phyloP scores from a whole-genome alignment of 2,797 vertebrate genomes.

The Catamblyrhynchus diadema region DNA sequence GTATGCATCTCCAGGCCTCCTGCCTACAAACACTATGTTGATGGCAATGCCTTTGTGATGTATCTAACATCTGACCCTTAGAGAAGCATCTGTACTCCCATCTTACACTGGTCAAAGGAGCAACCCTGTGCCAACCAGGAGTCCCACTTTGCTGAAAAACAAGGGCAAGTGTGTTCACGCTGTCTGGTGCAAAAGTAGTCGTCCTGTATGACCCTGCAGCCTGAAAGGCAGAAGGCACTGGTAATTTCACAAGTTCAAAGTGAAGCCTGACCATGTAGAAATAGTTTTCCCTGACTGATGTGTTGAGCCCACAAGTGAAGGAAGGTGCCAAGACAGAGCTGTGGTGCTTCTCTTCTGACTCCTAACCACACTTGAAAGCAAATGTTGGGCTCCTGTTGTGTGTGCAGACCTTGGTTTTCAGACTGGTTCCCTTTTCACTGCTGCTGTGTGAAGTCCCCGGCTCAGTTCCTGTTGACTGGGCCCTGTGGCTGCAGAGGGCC shows the following conservation, averaged over 20 bases:
- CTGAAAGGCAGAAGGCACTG: neutral
- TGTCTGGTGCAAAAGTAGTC: neutral
- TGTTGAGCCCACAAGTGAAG: neutral
- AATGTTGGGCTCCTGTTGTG: neutral
- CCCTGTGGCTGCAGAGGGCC: constrained; percentile 45
- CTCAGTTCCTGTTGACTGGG: constrained; percentile 73
- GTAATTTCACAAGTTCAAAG: neutral
- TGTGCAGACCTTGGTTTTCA: neutral
- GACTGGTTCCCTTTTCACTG: constrained; percentile 10
- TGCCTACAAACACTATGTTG: neutral
- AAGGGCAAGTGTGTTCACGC: neutral
- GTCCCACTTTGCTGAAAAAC: neutral
- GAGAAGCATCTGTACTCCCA: neutral
- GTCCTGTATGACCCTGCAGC: neutral
- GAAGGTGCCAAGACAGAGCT: neutral
- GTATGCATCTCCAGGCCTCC: neutral
- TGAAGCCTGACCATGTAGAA: neutral
- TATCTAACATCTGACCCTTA: neutral
- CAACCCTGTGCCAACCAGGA: neutral
- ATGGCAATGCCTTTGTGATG: neutral
- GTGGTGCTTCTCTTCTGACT: neutral
- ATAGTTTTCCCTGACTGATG: neutral
- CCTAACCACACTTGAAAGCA: neutral
- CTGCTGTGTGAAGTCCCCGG: constrained; percentile 41
- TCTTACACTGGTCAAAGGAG: neutral